phyloP scores from a whole-genome alignment of 2,113 vertebrate species.

The Tachycineta bicolor region DNA sequence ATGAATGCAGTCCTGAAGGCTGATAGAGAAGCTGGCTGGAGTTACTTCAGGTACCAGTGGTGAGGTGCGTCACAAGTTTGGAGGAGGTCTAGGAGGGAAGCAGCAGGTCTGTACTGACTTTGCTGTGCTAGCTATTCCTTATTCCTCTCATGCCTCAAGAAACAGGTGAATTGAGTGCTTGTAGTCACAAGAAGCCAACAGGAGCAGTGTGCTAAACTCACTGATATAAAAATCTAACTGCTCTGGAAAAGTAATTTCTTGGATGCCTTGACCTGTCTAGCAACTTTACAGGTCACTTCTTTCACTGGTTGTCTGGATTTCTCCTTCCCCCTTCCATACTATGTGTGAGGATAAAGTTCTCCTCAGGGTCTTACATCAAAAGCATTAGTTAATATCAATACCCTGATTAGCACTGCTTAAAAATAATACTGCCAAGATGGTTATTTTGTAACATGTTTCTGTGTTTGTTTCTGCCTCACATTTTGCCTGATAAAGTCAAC shows the following conservation, averaged over 20 bases:
- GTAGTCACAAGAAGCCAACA: not conserved
- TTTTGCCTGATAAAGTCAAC: not conserved
- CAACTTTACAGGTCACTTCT: not conserved
- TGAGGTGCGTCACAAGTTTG: not conserved
- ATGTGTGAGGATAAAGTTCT: not conserved
- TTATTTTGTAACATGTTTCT: not conserved
- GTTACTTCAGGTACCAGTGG: not conserved
- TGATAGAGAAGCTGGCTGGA: not conserved
- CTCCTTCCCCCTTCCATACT: not conserved
- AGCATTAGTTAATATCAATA: rapidly evolving
- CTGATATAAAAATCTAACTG: not conserved
- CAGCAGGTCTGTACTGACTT: not conserved
- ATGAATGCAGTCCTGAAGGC: not conserved
- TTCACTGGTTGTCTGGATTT: not conserved
- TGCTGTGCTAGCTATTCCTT: not conserved
- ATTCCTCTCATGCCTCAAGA: not conserved
- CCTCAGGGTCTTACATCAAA: not conserved
- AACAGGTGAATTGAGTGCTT: not conserved
- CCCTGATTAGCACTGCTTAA: not conserved
- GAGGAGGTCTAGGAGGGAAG: not conserved
- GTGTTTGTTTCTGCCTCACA: not conserved
- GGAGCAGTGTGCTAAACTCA: not conserved
- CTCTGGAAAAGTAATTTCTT: not conserved
- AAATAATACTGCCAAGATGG: not conserved
- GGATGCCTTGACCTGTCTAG: not conserved